A percentile compares a stretch with the other conserved stretches of the same genome.
phyloP scores from a whole-genome alignment of 1,140 invertebrate genomes.

The Saxidomus purpurata region DNA sequence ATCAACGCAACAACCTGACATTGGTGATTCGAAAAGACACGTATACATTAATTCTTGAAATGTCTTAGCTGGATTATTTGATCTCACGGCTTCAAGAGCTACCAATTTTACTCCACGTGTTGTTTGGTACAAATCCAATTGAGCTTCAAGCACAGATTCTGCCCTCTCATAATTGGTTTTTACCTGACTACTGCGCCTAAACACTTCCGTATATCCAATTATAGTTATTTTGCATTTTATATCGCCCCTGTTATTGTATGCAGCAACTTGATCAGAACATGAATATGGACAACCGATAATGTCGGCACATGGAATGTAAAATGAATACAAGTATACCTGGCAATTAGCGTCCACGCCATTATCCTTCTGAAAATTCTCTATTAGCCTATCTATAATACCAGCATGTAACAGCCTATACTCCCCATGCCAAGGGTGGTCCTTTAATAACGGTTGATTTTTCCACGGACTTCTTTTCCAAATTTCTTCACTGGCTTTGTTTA shows the following conservation, averaged over 20 bases:
- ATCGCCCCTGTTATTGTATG: neutral
- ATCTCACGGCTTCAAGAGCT: neutral
- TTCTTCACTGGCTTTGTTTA: neutral
- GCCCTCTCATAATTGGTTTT: neutral
- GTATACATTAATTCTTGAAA: slow-evolving; percentile 1
- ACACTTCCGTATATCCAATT: neutral
- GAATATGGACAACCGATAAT: neutral
- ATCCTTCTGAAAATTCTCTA: neutral
- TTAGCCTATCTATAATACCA: neutral
- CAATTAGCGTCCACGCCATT: neutral
- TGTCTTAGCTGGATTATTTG: neutral
- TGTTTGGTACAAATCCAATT: too few species aligned
- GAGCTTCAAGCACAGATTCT: neutral
- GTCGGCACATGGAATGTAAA: neutral
- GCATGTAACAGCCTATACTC: neutral
- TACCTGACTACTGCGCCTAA: neutral
- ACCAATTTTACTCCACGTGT: neutral
- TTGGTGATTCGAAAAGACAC: neutral
- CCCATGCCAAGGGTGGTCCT: neutral
- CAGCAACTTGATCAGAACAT: neutral
- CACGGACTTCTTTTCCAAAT: neutral
- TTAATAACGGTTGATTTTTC: neutral
- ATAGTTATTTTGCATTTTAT: neutral
- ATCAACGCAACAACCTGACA: neutral
- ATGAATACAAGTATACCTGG: neutral